Evolutionary conservation across 2,113 vertebrate species (phyloP).

Genomic region (Gymnogyps californianus): DNA sequence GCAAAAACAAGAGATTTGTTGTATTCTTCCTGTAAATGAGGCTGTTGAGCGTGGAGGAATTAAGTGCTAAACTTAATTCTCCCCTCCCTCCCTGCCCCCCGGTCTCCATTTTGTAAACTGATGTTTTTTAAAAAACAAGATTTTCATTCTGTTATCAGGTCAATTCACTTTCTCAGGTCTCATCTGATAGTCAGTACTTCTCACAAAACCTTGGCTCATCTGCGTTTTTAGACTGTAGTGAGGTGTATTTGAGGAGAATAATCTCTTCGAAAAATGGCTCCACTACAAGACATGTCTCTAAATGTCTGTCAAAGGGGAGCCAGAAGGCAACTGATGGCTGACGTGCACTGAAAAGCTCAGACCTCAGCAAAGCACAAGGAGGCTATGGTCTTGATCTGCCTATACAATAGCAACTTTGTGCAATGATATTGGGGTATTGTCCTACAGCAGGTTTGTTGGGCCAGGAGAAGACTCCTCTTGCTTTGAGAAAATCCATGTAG

Average conservation of each 20-base stretch:
- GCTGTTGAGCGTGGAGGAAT: conserved; percentile 37
- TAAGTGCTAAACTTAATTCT: conserved; percentile 53
- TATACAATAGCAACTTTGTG: background rate
- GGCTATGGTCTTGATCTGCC: background rate
- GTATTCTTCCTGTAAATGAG: conserved; percentile 68
- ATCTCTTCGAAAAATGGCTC: background rate
- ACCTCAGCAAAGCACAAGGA: background rate
- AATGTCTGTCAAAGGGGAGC: background rate
- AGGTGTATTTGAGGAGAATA: background rate
- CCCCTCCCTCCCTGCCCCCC: accelerated
- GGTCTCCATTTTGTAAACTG: background rate
- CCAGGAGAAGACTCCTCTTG: background rate
- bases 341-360: background rate
- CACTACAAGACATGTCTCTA: background rate
- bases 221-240: background rate
- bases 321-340: background rate
- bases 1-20: conserved; percentile 64
- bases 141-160: background rate
- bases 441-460: background rate
- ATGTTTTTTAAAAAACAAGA: background rate
- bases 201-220: background rate
- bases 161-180: background rate
- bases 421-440: background rate
- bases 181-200: background rate
- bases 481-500: background rate